Percentiles rank a stretch among this genome's conserved stretches.
Conservation (phyloP, 2,113 vertebrate genomes). For the Coracopsis vasa region DNA sequence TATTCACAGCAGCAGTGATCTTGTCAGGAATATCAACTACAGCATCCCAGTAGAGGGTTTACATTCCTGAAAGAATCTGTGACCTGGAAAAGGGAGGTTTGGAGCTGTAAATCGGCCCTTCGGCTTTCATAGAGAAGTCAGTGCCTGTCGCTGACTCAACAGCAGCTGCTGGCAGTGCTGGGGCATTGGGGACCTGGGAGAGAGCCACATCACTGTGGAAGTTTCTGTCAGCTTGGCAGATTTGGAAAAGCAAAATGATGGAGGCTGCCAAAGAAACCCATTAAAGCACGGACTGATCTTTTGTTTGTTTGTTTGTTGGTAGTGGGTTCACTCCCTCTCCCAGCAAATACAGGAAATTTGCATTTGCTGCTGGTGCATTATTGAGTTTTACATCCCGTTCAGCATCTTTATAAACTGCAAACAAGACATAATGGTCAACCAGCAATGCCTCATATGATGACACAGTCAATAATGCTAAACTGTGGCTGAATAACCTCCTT, state of each 20-base stretch:
- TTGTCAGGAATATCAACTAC: slow-evolving; percentile 38
- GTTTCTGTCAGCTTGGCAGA: neutral
- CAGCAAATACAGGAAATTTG: neutral
- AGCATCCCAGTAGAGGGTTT: neutral
- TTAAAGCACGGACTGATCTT: neutral
- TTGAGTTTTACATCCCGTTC: neutral
- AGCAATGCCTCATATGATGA: slow-evolving; percentile 20
- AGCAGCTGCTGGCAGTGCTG: neutral
- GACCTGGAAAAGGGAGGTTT: slow-evolving; percentile 3
- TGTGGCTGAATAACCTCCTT: neutral
- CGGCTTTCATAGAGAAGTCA: neutral
- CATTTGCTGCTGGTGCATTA: neutral
- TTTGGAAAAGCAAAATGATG: neutral
- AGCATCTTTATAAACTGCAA: slow-evolving; percentile 43
- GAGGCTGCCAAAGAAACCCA: neutral
- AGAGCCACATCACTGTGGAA: neutral
- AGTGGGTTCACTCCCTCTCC: neutral
- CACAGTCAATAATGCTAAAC: slow-evolving; percentile 25
- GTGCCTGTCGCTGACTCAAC: neutral
- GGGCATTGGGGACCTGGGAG: neutral
- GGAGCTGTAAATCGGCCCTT: neutral
- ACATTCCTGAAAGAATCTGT: slow-evolving; percentile 18
- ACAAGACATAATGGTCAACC: slow-evolving; percentile 35
- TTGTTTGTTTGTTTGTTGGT: neutral
- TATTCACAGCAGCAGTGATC: neutral